Base-by-base conservation (phyloP, 1,140 invertebrate genomes). In the Drosophila malerkotliana region DNA sequence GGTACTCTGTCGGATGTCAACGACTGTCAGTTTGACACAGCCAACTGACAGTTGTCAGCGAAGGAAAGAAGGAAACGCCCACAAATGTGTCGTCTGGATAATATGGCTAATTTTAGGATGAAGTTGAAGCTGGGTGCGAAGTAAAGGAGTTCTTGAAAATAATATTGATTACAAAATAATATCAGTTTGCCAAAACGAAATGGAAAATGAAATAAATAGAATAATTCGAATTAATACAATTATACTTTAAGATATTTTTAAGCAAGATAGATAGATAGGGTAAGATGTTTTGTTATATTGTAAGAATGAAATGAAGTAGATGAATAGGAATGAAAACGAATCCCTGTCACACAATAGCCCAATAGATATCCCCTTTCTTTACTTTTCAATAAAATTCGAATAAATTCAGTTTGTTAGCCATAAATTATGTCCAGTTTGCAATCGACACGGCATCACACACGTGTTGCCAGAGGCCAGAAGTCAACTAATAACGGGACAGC, bases 381-480 rank as follows among this genome's bases (percentile, higher is more conserved):
- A 56, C 45, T 55, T 72, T 59, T 60, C 66, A 76, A 80, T 80
- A 66, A 72, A 60, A 84, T 26, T 47, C 59, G 67, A 72, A 88
- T 87, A 88, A 82, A 87, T 87, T 82, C 72, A 81, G 74, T 64
- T 82, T 52, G 61, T 48, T 45, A 62, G 78, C 58, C 78, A 87
- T 87, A 87, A 88, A 87, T 87, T 87, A 87, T 82, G 64, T 71
- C 67, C 82, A 87, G 77, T 72, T 82, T 62, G 55, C 74, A 55
- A 53, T 73, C 75, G 72, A 64, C 72, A 44, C 41, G 15, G 41
- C 41, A 15, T 69, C 60, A 49, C 55, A 68, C 55, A 58, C 63
- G 51, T 69, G 66, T 66, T 66, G 66, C 49, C 51, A 53, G 26
- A 64, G 24, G 61, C 82, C 66, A 61, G 44, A 69, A 61, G 66